Percentiles rank a stretch among this genome's conserved stretches.
Conservation (phyloP, 2,888 invertebrate genomes). For the Trichopoda pennipes region DNA sequence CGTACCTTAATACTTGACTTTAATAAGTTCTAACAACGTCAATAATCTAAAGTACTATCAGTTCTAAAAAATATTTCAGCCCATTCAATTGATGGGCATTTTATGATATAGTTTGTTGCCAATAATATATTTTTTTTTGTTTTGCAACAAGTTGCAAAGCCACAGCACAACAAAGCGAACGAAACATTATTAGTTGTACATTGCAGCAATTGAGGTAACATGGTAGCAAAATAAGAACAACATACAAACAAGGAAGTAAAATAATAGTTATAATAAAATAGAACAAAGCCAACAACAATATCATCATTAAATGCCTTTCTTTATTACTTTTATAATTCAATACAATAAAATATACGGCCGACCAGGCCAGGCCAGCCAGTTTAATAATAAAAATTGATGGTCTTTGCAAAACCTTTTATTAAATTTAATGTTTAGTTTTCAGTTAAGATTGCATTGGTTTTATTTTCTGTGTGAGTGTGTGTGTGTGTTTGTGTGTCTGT, state of each 20-base stretch:
- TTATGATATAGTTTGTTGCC: conserved; percentile 55
- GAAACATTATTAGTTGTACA: conserved; percentile 39
- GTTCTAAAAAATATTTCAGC: conserved; percentile 39
- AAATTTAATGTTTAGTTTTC: conserved; percentile 59
- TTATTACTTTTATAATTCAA: conserved; percentile 58
- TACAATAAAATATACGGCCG: conserved; percentile 31
- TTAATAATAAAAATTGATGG: conserved; percentile 58
- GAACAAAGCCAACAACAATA: conserved; percentile 41
- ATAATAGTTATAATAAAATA: conserved; percentile 56
- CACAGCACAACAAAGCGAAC: conserved; percentile 23
- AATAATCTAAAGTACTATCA: conserved; percentile 50
- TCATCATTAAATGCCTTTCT: conserved; percentile 43
- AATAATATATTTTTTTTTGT: conserved; percentile 1
- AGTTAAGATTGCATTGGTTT: conserved; percentile 30
- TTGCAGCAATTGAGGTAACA: conserved; percentile 32
- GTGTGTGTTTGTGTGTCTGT: too few species aligned
- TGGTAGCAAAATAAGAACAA: not conserved
- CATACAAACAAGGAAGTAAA: conserved; percentile 55
- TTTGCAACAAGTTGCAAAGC: conserved; percentile 33
- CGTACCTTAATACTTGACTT: not conserved
- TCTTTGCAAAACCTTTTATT: conserved; percentile 62
- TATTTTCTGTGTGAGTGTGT: not conserved
- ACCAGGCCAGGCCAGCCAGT: conserved; percentile 26
- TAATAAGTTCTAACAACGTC: conserved; percentile 7
- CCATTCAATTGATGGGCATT: conserved; percentile 53